Base-by-base conservation (phyloP, 2,797 vertebrate species). In the Catamblyrhynchus diadema region DNA sequence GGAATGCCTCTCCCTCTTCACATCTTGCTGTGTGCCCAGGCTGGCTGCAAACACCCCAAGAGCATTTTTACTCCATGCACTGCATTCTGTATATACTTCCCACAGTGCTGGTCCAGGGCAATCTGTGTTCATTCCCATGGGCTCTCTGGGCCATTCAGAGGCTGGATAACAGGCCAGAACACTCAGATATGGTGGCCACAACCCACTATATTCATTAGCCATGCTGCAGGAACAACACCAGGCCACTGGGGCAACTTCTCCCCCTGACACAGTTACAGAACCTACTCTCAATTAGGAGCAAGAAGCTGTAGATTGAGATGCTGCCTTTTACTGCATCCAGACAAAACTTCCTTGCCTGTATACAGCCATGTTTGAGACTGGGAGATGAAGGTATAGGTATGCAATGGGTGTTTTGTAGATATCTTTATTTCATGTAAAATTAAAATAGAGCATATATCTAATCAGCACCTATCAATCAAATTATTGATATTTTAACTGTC, bases 191-290 rank as follows among this genome's bases (percentile, higher is more conserved):
- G 48, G 25, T 37, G 61, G 62, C 50, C 35, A 28, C 80, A 61
- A 57, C 8, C 5, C 65, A 37, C 50, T 37, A 12, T 54, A 45
- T 15, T 14, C 42, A 71, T 37, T 81, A 64, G 25, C 45, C 28
- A 16, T 3, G 24, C 33, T 48, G 75, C 33, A 88, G 60, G 39
- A 80, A 45, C 12, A 4, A 3, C 3, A n/a, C 3, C 0, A 0
- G 19, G 56, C 32, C 7, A 6, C 47, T 71, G 39, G 37, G 42
- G 39, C 24, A 1, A 1, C 44, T 62, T 19, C 28, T 80, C 23
- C 28, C 60, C n/a, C 39, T 21, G 24, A 21, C 2, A 3, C 37
- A 39, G 44, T 4, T 27, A 35, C 44, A 81, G 33, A 81, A 45
- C 6, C 27, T 7, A 0, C 11, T 57, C 14, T 61, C 19, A 42